These are phyloP conservation scores for Uropsilus gracilis DNA, from an alignment of 2,113 vertebrate genomes.

Conservation along the genomic window DNA sequence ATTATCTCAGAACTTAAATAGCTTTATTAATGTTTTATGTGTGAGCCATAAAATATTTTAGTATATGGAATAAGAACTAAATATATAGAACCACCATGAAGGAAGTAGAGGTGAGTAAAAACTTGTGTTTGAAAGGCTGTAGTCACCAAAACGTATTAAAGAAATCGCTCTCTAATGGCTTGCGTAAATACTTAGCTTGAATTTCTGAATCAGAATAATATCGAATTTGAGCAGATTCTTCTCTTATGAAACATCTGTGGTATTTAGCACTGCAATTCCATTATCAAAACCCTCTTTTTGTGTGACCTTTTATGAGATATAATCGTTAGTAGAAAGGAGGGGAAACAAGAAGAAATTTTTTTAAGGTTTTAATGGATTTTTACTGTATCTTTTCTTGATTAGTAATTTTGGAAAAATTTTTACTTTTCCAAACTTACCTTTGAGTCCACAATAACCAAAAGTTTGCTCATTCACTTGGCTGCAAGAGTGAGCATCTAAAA, in stretches of 20 bases:
- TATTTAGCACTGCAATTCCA: not conserved
- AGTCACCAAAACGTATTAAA: not conserved
- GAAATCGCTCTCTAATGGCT: conserved; percentile 25
- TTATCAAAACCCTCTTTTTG: not conserved
- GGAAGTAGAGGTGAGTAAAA: not conserved
- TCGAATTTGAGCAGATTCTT: not conserved
- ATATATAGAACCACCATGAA: not conserved
- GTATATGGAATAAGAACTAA: conserved; percentile 37
- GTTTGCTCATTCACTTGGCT: not conserved
- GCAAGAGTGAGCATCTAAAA: not conserved
- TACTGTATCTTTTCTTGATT: not conserved
- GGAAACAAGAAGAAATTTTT: not conserved
- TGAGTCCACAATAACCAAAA: conserved; percentile 21
- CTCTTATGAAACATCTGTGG: not conserved
- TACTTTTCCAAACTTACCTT: conserved; percentile 35
- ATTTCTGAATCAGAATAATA: conserved; percentile 39
- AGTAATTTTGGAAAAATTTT: conserved; percentile 40
- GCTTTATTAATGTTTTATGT: conserved; percentile 39
- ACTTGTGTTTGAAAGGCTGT: not conserved
- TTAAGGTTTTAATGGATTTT: not conserved
- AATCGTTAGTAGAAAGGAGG: not conserved
- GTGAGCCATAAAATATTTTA: conserved; percentile 33
- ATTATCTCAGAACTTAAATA: conserved; percentile 13
- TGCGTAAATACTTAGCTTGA: conserved; percentile 9
- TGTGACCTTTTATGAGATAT: conserved; percentile 28